These are phyloP conservation scores for Arctia plantaginis DNA, from an alignment of 2,888 invertebrate species.

Conservation along the genomic window DNA sequence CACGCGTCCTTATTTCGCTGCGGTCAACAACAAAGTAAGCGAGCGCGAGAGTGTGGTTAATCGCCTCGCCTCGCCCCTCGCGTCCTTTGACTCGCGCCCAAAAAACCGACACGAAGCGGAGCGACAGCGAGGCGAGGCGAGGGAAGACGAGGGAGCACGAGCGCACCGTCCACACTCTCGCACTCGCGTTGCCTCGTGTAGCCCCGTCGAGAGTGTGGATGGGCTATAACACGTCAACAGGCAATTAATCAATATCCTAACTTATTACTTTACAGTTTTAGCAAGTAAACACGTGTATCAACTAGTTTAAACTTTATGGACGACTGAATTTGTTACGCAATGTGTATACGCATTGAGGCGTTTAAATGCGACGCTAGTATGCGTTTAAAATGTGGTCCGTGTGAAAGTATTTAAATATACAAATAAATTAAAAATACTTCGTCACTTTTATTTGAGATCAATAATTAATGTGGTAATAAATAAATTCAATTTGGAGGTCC, in stretches of 20 bases:
- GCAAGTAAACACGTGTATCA: constrained; percentile 24
- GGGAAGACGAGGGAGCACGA: too few species aligned
- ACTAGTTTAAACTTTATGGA: constrained; percentile 13
- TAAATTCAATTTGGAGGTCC: not conserved
- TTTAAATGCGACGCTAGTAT: not conserved
- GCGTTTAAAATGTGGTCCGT: not conserved
- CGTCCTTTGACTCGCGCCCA: too few species aligned
- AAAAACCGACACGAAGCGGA: too few species aligned
- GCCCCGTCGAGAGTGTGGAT: too few species aligned
- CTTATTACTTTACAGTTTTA: constrained; percentile 22
- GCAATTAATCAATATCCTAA: constrained; percentile 21
- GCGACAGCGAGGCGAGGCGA: too few species aligned
- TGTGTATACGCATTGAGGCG: not conserved
- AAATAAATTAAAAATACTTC: not conserved
- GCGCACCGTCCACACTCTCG: too few species aligned
- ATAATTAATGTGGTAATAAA: not conserved
- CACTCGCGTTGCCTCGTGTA: too few species aligned
- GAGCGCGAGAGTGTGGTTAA: too few species aligned
- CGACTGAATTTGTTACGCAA: constrained; percentile 3
- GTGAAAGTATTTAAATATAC: not conserved
- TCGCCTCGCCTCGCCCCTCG: too few species aligned
- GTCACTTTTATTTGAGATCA: not conserved
- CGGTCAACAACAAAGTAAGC: too few species aligned
- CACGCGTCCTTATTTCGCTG: too few species aligned
- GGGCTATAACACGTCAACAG: constrained; percentile 15